A percentile compares a stretch with the other conserved stretches of the same genome.
These are phyloP conservation scores for Lutra lutra DNA, from an alignment of 2,797 vertebrate species.

Conservation along the genomic window DNA sequence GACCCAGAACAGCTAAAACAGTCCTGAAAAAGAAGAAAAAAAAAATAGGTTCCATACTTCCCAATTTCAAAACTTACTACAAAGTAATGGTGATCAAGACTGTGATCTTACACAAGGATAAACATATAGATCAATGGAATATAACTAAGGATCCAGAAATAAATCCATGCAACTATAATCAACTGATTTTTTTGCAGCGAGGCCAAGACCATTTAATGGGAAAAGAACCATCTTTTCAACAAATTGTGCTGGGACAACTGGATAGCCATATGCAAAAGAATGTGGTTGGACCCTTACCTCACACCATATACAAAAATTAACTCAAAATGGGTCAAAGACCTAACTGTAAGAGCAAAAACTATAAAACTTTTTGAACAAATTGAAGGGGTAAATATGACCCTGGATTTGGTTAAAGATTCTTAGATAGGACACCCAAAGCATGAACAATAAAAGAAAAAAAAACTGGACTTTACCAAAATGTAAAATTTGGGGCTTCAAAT, in stretches of 20 bases:
- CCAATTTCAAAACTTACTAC: background rate
- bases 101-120: background rate
- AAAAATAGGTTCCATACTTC: background rate
- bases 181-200: background rate
- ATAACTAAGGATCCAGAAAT: background rate
- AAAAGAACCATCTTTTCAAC: background rate
- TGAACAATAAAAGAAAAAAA: background rate
- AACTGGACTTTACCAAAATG: background rate
- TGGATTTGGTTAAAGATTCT: background rate
- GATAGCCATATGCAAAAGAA: background rate
- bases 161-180: background rate
- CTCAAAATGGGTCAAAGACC: background rate
- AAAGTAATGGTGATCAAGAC: background rate
- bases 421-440: background rate
- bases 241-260: background rate
- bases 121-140: background rate
- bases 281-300: background rate
- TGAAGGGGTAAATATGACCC: background rate
- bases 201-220: background rate
- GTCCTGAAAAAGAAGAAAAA: background rate
- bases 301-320: background rate
- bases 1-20: background rate
- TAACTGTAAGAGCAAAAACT: background rate
- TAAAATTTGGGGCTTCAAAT: slow-evolving; percentile 7
- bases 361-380: background rate